Evolutionary conservation across 1,140 invertebrate genomes (phyloP).

Genomic region (Schlechtendalia chinensis): DNA sequence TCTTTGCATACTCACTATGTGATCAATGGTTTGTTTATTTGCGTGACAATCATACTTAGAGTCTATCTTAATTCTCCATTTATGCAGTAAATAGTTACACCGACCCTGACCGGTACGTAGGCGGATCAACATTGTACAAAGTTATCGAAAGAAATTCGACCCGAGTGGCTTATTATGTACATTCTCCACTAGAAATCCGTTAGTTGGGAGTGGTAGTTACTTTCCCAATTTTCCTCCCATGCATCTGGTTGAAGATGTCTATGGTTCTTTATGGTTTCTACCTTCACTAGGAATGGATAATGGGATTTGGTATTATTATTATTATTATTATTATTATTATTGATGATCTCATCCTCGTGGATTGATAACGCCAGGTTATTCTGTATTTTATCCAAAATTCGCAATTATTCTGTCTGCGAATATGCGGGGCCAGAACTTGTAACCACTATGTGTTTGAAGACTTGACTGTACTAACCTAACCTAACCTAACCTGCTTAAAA

Average conservation of each 20-base stretch:
- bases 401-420: neutral
- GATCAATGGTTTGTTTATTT: neutral
- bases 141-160: neutral
- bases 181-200: neutral
- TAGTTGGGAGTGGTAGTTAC: neutral
- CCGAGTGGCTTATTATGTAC: neutral
- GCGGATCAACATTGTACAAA: neutral
- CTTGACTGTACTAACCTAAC: neutral
- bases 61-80: neutral
- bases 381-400: neutral
- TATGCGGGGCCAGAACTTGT: neutral
- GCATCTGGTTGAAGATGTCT: neutral
- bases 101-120: neutral
- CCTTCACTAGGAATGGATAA: neutral
- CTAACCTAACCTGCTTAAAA: conserved; percentile 1
- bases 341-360: neutral
- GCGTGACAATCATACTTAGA: neutral
- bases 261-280: neutral
- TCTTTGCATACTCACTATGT: neutral
- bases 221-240: neutral
- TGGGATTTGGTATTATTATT: neutral
- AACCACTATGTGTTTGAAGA: neutral
- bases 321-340: neutral
- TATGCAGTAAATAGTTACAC: conserved; percentile 16
- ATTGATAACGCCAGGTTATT: neutral